phyloP scores from a whole-genome alignment of 1,140 invertebrate genomes.

The Oryzaephilus surinamensis region DNA sequence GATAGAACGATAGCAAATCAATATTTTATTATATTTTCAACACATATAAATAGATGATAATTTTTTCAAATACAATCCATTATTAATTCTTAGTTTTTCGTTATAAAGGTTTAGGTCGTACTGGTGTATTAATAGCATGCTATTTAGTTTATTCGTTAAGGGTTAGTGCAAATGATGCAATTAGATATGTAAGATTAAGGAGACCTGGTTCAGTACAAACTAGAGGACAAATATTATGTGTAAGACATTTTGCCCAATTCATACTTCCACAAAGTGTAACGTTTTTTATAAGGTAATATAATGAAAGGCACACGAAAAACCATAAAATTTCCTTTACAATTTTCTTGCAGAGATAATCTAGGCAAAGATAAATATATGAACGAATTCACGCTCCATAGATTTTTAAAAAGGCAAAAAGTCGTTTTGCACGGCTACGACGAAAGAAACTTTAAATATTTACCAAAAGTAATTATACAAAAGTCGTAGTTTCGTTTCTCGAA shows the following conservation, averaged over 20 bases:
- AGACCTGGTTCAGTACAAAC: slow-evolving; percentile 73
- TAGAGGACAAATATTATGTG: slow-evolving; percentile 64
- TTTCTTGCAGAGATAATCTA: slow-evolving; percentile 33
- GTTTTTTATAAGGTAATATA: slow-evolving; percentile 52
- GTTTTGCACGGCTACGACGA: slow-evolving; percentile 73
- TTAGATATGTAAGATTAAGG: slow-evolving; percentile 69
- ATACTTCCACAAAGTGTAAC: slow-evolving; percentile 69
- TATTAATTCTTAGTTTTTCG: slow-evolving; percentile 14
- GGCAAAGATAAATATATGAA: slow-evolving; percentile 43
- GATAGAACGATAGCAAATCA: too few species aligned
- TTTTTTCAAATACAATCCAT: too few species aligned
- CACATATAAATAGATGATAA: too few species aligned
- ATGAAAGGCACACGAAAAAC: too few species aligned
- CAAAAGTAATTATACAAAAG: slow-evolving; percentile 51
- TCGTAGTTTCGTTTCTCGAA: slow-evolving; percentile 4
- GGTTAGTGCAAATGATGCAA: slow-evolving; percentile 67
- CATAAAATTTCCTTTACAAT: too few species aligned
- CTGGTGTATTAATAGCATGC: slow-evolving; percentile 77
- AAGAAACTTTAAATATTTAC: slow-evolving; percentile 62
- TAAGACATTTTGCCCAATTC: slow-evolving; percentile 73
- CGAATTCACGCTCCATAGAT: slow-evolving; percentile 57
- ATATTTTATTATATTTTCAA: too few species aligned
- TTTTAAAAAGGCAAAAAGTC: slow-evolving; percentile 61
- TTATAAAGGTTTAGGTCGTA: slow-evolving; percentile 65
- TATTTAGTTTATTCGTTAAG: slow-evolving; percentile 72